phyloP scores from a whole-genome alignment of 2,113 vertebrate genomes.

The Ornithorhynchus anatinus region DNA sequence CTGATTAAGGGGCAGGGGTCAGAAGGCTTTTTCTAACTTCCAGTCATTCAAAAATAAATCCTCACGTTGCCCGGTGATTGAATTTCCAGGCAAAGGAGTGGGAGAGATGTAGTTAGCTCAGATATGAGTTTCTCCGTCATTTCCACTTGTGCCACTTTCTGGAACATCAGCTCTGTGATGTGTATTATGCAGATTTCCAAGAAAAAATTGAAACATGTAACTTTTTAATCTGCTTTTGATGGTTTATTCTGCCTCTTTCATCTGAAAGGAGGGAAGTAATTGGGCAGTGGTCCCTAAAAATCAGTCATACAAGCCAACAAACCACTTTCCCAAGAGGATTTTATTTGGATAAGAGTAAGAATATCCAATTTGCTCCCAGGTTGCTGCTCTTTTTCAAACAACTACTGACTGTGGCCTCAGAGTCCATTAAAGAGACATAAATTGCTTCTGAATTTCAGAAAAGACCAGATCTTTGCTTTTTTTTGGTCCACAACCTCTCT shows the following conservation, averaged over 20 bases:
- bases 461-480: background rate
- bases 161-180: conserved; percentile 41
- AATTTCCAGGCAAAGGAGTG: conserved; percentile 16
- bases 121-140: conserved; percentile 25
- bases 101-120: conserved; percentile 9
- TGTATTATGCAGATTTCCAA: conserved; percentile 54
- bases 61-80: background rate
- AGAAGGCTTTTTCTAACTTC: conserved; percentile 20
- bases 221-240: conserved; percentile 61
- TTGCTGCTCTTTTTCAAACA: background rate
- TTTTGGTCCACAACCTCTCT: background rate
- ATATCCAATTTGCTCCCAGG: background rate
- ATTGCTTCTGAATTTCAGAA: rapidly evolving
- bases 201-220: conserved; percentile 50
- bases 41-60: conserved; percentile 38
- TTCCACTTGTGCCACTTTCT: conserved; percentile 31
- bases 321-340: conserved; percentile 44
- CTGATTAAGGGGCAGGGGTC: conserved; percentile 35
- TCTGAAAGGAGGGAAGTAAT: conserved; percentile 59
- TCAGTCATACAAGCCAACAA: conserved; percentile 64
- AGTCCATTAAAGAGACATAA: background rate
- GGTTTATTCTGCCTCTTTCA: conserved; percentile 50
- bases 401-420: rapidly evolving
- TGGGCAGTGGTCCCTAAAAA: conserved; percentile 57
- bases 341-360: conserved; percentile 17